Base-by-base conservation (phyloP, 2,888 invertebrate species). In the Agriopis aurantiaria region DNA sequence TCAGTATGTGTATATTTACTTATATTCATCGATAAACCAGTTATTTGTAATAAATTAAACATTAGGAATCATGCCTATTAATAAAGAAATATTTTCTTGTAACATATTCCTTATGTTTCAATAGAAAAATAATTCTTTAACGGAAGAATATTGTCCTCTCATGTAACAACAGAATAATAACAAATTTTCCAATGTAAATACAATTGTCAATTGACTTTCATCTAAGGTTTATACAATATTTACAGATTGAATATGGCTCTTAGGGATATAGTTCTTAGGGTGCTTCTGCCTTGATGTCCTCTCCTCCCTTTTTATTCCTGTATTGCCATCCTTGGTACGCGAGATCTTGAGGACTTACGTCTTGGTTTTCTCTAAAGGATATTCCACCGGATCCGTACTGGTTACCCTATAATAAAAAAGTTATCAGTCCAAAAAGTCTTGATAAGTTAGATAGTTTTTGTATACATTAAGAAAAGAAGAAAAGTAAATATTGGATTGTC, bases 241-340 rank as follows among this genome's bases (percentile, higher is more conserved):
- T 49, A 60, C n/a, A 49, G 40, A 14, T 33, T 40, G 33, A 41
- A 14, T 60, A 60, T 48, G 49, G 14, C 49, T 49, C 4, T 40
- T 33, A 33, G 14, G 10, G 8, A n/a, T 41, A 40, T 48, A n/a
- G 52, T 17, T 83, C 81, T 88, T 83, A 92, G 57, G 86, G 80
- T 64, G 85, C 88, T 68, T 87, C 93, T 48, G 93, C 93, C 58
- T 93, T 92, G 51, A 93, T 94, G 23, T 95, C 92, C 68, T 95
- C 95, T 51, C 88, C 89, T 1, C 88, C 90, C 71, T 95, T 95
- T 64, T 95, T 95, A 79, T 86, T 94, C 73, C 96, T 95, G 80
- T 96, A 96, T 76, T 96, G 95, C 95, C 97, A 97, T 11, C 97
- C 97, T 74, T 96, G 96, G 87, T 97, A 97, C 0, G 97, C 97